A percentile compares a stretch with the other conserved stretches of the same genome.
Evolutionary conservation across 2,113 vertebrate species (phyloP).

Genomic region (Corvus hawaiiensis): DNA sequence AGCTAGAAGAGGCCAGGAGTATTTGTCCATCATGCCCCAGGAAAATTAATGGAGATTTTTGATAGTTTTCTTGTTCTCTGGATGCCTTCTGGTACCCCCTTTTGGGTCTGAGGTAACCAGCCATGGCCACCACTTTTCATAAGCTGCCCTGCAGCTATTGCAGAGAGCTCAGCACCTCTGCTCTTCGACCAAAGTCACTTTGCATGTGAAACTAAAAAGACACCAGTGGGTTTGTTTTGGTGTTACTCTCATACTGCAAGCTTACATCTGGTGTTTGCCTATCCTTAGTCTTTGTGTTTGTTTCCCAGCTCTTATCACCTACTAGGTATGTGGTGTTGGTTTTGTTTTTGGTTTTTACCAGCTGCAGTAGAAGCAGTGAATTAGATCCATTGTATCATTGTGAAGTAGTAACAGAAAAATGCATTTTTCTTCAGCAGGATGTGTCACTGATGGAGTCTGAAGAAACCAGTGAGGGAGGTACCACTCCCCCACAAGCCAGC

Average conservation of each 20-base stretch:
- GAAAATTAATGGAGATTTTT: neutral
- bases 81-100: neutral
- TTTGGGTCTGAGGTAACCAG: neutral
- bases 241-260: neutral
- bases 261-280: neutral
- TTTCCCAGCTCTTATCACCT: neutral
- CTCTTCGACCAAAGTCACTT: neutral
- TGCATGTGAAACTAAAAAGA: neutral
- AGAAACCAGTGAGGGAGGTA: constrained; percentile 6
- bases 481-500: neutral
- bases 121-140: neutral
- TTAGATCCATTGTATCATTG: neutral
- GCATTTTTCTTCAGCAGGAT: constrained; percentile 26
- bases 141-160: neutral
- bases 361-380: neutral
- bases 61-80: neutral
- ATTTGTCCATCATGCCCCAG: neutral
- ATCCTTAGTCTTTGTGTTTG: neutral
- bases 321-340: neutral
- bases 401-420: neutral
- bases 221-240: neutral
- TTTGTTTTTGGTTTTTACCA: neutral
- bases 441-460: constrained; percentile 67
- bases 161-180: neutral
- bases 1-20: neutral